Conservation (phyloP, 2,113 vertebrate genomes). For the Elanoides forficatus region DNA sequence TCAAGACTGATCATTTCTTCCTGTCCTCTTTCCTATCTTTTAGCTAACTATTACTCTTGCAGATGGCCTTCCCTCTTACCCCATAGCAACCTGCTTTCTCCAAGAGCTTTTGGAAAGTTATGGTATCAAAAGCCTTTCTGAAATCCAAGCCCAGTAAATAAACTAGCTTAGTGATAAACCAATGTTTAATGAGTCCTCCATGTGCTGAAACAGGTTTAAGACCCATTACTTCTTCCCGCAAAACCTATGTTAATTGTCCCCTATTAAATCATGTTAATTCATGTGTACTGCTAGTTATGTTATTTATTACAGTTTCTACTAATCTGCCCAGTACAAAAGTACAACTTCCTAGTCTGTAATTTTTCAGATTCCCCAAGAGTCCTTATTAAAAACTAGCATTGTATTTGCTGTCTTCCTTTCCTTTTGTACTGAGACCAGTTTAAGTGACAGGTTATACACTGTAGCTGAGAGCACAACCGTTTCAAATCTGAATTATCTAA, state of each 20-base stretch:
- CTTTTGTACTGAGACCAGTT: neutral
- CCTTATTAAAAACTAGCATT: neutral
- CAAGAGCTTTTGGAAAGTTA: neutral
- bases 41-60: neutral
- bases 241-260: neutral
- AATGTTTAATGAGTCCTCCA: neutral
- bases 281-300: neutral
- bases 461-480: neutral
- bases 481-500: neutral
- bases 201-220: neutral
- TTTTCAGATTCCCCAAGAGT: neutral
- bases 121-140: neutral
- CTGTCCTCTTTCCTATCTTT: neutral
- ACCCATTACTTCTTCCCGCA: neutral
- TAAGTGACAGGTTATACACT: neutral
- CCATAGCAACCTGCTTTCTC: neutral
- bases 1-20: neutral
- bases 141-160: neutral
- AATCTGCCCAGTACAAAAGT: neutral
- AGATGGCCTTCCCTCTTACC: neutral
- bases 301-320: neutral
- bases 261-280: neutral
- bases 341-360: neutral
- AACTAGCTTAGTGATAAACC: neutral
- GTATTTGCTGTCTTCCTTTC: neutral